Evolutionary conservation across 2,113 vertebrate genomes (phyloP).

Genomic region (Odocoileus hemionus): DNA sequence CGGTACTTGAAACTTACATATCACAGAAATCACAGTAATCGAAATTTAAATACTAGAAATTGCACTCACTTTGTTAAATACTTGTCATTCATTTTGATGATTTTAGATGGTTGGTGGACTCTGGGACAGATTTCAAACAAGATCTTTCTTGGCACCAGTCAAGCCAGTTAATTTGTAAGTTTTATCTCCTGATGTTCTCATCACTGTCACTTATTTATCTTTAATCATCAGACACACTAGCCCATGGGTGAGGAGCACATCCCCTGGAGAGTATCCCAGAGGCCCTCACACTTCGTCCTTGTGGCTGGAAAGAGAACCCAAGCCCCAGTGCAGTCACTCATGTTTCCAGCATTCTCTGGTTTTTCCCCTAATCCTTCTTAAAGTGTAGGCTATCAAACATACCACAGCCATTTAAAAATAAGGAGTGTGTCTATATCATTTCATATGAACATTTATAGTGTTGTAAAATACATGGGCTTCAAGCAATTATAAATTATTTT

Average conservation of each 20-base stretch:
- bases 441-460: too few species aligned
- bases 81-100: neutral
- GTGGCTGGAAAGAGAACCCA: neutral
- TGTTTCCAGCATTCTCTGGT: neutral
- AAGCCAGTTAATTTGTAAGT: conserved; percentile 82
- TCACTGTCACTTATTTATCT: neutral
- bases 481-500: neutral
- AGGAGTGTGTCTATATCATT: neutral
- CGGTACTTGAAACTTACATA: neutral
- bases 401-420: neutral
- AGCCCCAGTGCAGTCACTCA: neutral
- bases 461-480: neutral
- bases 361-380: neutral
- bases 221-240: neutral
- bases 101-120: conserved; percentile 79
- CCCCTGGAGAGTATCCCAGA: neutral
- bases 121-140: conserved; percentile 83
- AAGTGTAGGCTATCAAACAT: neutral
- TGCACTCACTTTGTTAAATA: neutral
- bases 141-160: conserved; percentile 65
- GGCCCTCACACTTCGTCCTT: neutral
- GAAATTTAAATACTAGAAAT: too few species aligned
- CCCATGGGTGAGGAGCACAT: too few species aligned
- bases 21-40: too few species aligned
- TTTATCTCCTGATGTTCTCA: neutral